These are phyloP conservation scores for Cybosia mesomella DNA, from an alignment of 2,888 invertebrate genomes.

Conservation along the genomic window DNA sequence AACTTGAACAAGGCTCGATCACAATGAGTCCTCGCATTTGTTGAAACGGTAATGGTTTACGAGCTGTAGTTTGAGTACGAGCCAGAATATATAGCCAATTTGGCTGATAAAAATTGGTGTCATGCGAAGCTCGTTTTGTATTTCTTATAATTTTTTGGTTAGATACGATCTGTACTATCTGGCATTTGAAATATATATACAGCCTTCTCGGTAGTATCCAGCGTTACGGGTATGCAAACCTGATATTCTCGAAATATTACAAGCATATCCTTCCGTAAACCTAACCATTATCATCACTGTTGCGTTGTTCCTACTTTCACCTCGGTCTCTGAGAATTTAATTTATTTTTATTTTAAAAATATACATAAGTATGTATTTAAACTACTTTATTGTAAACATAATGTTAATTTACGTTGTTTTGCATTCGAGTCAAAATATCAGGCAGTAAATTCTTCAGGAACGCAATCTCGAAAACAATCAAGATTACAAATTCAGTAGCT, in stretches of 20 bases:
- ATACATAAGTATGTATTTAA: too few species aligned
- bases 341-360: too few species aligned
- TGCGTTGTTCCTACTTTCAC: too few species aligned
- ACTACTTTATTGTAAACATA: neutral
- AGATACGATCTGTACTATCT: neutral
- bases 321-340: too few species aligned
- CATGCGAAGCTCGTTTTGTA: conserved; percentile 33
- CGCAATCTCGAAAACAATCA: too few species aligned
- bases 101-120: conserved; percentile 50
- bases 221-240: neutral
- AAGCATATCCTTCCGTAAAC: neutral
- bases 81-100: conserved; percentile 51
- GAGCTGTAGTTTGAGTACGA: conserved; percentile 62
- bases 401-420: neutral
- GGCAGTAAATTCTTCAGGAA: neutral
- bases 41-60: conserved; percentile 68
- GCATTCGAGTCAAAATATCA: neutral
- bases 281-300: too few species aligned
- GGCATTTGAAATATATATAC: neutral
- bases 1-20: conserved; percentile 66
- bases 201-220: neutral
- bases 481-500: conserved; percentile 5
- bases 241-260: neutral
- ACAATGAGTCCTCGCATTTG: conserved; percentile 64
- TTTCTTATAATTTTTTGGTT: conserved; percentile 28